Evolutionary conservation across 1,140 invertebrate genomes (phyloP), one percentile per base, ranked within the genome.

Genomic region (Cotesia vestalis): DNA sequence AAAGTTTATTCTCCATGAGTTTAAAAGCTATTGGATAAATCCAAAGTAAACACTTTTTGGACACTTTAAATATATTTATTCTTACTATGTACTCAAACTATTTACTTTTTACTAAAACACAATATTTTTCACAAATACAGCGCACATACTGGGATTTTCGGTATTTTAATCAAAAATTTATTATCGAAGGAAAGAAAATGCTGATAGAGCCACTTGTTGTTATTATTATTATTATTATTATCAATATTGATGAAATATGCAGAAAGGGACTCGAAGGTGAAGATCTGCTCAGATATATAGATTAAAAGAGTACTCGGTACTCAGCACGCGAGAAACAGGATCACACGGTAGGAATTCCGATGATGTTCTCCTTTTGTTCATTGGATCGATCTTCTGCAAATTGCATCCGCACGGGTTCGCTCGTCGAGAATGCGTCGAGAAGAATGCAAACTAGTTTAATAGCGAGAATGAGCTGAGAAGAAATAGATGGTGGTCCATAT

Each of bases 1-100:
- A 69, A 69, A 69, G 34, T 69, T 38, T 55, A 60, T 59, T 12
- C 36, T 36, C 67, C n/a, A 17, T 55, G 12, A 55, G 17, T 17
- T 55, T 55, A 55, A 55, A 55, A 55, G 17, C 53, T 55, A 14
- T 17, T 17, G 53, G 57, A 6, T 60, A 34, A 34, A 20, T 60
- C 57, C 53, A 57, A 57, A 57, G n/a, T 60, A 17, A 55, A 17
- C 57, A 60, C 57, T 27, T 5, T 27, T 60, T 27, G 8, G 4
- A 60, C 17, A 60, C 57, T 60, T 60, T 60, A 14, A 17, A 55
- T 17, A 60, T 27, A 5, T 46, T 46, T 46, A 11, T 60, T 4
- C 20, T 34, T 60, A 11, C 1, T 9, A 60, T 60, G 5, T 34
- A 12, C 34, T 55, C 12, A 8, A 9, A 9, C 8, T 51, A 9